These are phyloP conservation scores for Anthopleura xanthogrammica DNA, from an alignment of 92 coral and sea anemone genomes.

Conservation along the genomic window DNA sequence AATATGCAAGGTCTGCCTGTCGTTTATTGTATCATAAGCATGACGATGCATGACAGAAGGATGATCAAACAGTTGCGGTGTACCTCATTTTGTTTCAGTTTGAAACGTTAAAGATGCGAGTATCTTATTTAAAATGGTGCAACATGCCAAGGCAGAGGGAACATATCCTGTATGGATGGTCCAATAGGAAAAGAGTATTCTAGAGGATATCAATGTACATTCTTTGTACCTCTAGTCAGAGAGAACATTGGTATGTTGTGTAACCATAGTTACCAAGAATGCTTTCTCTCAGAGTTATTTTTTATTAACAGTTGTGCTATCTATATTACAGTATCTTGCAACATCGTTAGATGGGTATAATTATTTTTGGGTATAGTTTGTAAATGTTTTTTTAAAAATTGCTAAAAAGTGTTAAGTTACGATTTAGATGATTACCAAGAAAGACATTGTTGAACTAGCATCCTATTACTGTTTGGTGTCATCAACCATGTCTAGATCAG, in stretches of 20 bases:
- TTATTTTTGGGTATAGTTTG: neutral
- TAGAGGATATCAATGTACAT: neutral
- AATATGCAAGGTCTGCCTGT: neutral
- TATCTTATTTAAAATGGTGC: neutral
- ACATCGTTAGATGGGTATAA: neutral
- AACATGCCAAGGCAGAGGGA: no score
- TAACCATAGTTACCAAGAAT: neutral
- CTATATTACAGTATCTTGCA: neutral
- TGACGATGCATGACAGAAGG: neutral
- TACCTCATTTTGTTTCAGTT: neutral
- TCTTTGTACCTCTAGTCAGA: neutral
- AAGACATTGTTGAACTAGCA: no score
- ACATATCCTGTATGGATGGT: no score
- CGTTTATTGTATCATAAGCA: neutral
- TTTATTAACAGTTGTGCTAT: neutral
- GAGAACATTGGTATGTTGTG: neutral
- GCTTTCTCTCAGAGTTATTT: neutral
- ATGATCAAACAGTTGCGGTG: neutral
- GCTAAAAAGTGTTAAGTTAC: no score
- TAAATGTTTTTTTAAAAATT: neutral
- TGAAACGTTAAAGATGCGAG: neutral
- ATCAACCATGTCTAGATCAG: no score
- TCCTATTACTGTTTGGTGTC: no score
- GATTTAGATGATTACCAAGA: no score
- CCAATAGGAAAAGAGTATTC: no score